Base-by-base conservation (phyloP, 2,113 vertebrate genomes). In the Mungos mungo region DNA sequence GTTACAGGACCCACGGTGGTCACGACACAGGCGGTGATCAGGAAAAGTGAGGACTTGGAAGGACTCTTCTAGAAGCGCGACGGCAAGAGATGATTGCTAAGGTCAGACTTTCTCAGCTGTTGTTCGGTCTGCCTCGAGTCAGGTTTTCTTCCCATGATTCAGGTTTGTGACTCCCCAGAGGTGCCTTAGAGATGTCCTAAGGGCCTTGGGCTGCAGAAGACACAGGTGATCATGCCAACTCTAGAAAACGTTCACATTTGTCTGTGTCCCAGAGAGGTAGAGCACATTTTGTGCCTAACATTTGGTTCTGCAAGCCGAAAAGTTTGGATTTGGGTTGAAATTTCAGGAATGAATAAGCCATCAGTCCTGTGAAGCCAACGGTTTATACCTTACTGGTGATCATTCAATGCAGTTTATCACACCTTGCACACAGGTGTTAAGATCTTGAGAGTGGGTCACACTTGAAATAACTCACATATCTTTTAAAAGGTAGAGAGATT, bases 381-480 rank as follows among this genome's bases (percentile, higher is more conserved):
- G 45, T 50, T 47, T 45, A 69, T 29, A 52, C 81, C 15, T 29
- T 19, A 29, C 23, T 80, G 23, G 3, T 0, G 65, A 66, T 19
- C 13, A 8, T 31, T 65, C 21, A 1, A 7, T 15, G 27, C 9
- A 12, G 23, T 57, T 84, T n/a, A 65, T 77, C 84, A 47, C 31
- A 65, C 63, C 45, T 68, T 74, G 21, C 68, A 41, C 63, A 63
- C 81, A 93, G 35, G 45, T 19, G 33, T 77, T 74, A 87, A 18
- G 79, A 79, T n/a, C 18, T 23, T 19, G 52, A 47, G 74, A 72
- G 88, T 47, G 54, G 23, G 10, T 94, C 23, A 45, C 81, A 83
- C 54, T 89, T 96, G 77, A 93, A 96, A 87, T 50, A 80, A 45
- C 60, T 90, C 38, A 18, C 31, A 31, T 4, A 54, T 69, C n/a